Evolutionary conservation across 1,140 invertebrate genomes (phyloP), one percentile per base, ranked within the genome.

Genomic region (Amphibalanus amphitrite): DNA sequence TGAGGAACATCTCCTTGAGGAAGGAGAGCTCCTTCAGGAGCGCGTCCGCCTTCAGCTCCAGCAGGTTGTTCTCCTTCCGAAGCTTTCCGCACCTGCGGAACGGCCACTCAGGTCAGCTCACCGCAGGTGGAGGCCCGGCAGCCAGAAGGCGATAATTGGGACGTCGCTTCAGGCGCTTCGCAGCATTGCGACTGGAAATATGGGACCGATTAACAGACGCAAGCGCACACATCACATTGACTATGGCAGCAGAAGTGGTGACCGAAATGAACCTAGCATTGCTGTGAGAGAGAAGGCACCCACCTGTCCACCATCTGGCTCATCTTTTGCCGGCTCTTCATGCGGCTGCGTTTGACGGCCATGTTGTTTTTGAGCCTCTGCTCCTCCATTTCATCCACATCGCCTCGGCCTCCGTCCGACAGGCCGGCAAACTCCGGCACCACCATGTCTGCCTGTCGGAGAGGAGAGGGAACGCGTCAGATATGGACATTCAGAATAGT

Each of bases 11-110:
- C 77, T 92, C 89, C 80, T 93, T 93, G 0, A 95, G 81, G 76
- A 95, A 91, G 68, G 87, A 87, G 3, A 95, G 80, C 79, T 95
- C 91, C 79, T 92, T 90, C 29, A 87, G 88, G 13, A 95, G 81
- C 74, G 89, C 86, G 78, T 92, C 89, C 6, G 95, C 89, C 81
- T 92, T 93, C 75, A 91, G 88, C 79, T 92, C 87, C 28, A 96
- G 80, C 72, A 87, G 83, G 79, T 91, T 88, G 81, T 95, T 95
- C 79, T 95, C 92, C 70, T 73, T 72, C 33, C 73, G 40, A 1
- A 73, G 71, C n/a, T 67, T 26, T 3, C 65, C 65, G 28, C 65
- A 67, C 65, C 65, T 67, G 65, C 28, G 3, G 26, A 26, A 10
- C 65, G 10, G 28, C n/a, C n/a, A 67, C 10, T 67, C 65, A 67